These are phyloP conservation scores for Echinometra lucunter DNA, from an alignment of 53 echinoderm and acorn worm genomes.

Conservation along the genomic window DNA sequence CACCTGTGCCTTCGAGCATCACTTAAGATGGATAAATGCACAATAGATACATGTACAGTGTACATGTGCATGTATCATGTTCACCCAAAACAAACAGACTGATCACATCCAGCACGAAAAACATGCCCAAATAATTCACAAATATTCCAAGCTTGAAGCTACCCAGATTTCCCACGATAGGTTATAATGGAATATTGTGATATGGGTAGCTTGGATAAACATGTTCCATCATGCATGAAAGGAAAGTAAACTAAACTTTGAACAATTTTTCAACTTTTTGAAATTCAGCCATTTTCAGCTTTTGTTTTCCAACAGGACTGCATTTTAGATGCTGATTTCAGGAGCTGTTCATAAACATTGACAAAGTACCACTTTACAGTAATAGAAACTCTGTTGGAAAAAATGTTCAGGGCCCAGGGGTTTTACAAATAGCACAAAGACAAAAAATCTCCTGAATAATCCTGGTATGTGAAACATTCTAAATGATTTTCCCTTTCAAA, in stretches of 20 bases:
- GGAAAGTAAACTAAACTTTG: background rate
- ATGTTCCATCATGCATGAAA: background rate
- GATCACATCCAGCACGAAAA: background rate
- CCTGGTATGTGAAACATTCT: background rate
- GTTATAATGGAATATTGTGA: background rate
- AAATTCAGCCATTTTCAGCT: background rate
- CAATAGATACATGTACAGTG: too few species aligned
- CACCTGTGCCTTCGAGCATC: too few species aligned
- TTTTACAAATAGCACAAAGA: too few species aligned
- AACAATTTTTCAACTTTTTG: background rate
- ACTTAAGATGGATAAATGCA: too few species aligned
- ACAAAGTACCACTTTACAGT: background rate
- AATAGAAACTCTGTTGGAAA: too few species aligned
- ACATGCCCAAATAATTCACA: background rate
- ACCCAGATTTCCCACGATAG: background rate
- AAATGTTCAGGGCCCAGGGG: too few species aligned
- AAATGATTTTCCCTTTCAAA: background rate
- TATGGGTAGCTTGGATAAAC: background rate
- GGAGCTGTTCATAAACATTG: background rate
- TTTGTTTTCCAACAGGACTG: background rate
- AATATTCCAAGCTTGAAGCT: background rate
- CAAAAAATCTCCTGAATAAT: background rate
- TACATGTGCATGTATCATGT: too few species aligned
- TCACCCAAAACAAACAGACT: too few species aligned
- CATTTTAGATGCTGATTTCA: background rate